Conservation (phyloP, 64 coral and sea anemone genomes). For the Pachyseris speciosa region DNA sequence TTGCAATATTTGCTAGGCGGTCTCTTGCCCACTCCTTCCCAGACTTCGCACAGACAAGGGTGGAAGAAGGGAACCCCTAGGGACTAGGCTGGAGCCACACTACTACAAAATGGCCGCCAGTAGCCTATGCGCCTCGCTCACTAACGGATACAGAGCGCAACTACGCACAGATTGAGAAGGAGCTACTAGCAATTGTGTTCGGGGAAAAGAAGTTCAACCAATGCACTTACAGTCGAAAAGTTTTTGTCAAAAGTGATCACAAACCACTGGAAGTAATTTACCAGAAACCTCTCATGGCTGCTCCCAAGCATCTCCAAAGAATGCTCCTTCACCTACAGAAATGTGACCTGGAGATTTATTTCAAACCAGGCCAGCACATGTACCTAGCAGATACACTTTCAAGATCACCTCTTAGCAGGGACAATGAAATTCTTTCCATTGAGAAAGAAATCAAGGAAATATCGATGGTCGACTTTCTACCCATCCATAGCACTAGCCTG, state of each 20-base stretch:
- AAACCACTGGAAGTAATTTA: background rate
- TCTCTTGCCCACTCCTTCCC: too few relatives aligned
- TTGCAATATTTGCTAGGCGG: too few relatives aligned
- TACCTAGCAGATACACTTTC: background rate
- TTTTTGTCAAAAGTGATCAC: background rate
- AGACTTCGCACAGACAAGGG: too few relatives aligned
- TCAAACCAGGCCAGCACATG: slow-evolving; percentile 12
- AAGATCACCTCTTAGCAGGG: background rate
- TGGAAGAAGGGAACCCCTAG: too few relatives aligned
- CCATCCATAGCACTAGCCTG: slow-evolving; percentile 4
- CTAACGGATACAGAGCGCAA: slow-evolving; percentile 16
- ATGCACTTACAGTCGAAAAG: background rate
- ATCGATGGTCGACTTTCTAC: slow-evolving; percentile 8
- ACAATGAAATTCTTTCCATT: background rate
- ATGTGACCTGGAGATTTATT: slow-evolving; percentile 26
- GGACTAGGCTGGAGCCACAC: slow-evolving; percentile 22
- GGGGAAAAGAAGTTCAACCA: slow-evolving; percentile 4
- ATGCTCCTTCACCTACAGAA: slow-evolving; percentile 32
- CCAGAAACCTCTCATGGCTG: slow-evolving; percentile 13
- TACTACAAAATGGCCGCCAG: slow-evolving; percentile 8
- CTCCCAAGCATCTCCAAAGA: slow-evolving; percentile 4
- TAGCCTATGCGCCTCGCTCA: background rate
- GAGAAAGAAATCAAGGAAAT: background rate
- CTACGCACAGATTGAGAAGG: background rate
- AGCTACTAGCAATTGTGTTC: background rate